Conservation (phyloP, 2,888 invertebrate species). For the Silvanus unidentatus region DNA sequence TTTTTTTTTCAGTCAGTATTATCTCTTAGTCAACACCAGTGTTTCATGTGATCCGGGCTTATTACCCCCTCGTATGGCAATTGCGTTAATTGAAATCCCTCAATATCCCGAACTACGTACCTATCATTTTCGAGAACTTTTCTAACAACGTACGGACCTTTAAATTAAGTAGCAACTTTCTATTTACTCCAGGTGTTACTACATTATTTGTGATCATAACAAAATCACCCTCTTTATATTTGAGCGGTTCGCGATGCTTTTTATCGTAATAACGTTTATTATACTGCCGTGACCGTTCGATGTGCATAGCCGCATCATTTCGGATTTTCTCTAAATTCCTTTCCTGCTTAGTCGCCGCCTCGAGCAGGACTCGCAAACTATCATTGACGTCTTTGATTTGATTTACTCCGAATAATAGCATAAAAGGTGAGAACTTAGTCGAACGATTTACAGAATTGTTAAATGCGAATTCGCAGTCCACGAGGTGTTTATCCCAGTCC, state of each 20-base stretch:
- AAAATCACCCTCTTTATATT: constrained; percentile 18
- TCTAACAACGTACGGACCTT: constrained; percentile 22
- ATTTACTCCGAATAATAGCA: constrained; percentile 27
- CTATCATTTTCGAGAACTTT: constrained; percentile 23
- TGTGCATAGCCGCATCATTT: constrained; percentile 1
- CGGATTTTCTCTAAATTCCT: constrained; percentile 3
- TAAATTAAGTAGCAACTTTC: constrained; percentile 22
- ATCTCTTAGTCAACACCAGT: not conserved
- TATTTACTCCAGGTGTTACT: constrained; percentile 18
- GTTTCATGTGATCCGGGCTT: constrained; percentile 12
- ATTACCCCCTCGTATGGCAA: constrained; percentile 14
- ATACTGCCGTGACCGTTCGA: not conserved
- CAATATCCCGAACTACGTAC: constrained; percentile 20
- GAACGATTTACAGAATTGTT: constrained; percentile 26
- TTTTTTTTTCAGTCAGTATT: too few relatives aligned
- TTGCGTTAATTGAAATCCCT: constrained; percentile 18
- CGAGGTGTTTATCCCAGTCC: constrained; percentile 16
- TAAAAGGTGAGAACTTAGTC: constrained; percentile 25
- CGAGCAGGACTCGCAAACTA: constrained; percentile 15
- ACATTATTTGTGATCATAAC: constrained; percentile 20
- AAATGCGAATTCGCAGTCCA: constrained; percentile 20
- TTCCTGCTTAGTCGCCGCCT: constrained; percentile 7
- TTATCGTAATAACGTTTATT: constrained; percentile 12
- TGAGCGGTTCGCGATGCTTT: constrained; percentile 11
- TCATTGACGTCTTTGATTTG: constrained; percentile 23